Evolutionary conservation across 2,888 invertebrate species (phyloP), one percentile per base, ranked within the genome.

Genomic region (Unio pictorum): DNA sequence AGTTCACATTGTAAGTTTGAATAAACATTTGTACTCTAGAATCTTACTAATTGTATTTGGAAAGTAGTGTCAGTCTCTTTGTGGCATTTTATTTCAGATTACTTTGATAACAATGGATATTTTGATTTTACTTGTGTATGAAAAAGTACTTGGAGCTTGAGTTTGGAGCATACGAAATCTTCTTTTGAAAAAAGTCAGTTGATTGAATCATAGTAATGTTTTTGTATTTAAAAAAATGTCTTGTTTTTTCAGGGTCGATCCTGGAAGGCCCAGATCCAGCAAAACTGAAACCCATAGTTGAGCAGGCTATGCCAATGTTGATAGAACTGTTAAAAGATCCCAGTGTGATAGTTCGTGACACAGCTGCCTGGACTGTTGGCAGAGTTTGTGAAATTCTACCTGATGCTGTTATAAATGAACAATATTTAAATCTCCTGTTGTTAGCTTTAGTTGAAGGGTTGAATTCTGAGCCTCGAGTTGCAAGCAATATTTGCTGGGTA

Each of bases 401-500:
- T 0, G 97, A 97, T 87, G 96, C 97, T 45, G 97, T 96, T 1
- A 95, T 98, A 68, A 96, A 95, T 72, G 89, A 89, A 89, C 94
- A 95, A 83, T 96, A 95, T 90, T 91, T 99, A 66, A 94, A 94
- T 70, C 93, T 91, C 93, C 95, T 90, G 54, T 86, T 93, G 57
- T 90, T 90, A 61, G 91, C 91, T 4, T 88, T 93, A 59, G 91
- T 91, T 3, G 88, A 89, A 81, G 97, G 97, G 0, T 91, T 99
- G 28, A 95, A 95, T 84, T 95, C 97, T 4, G 99, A 99, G 88
- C 99, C 7, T 92, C 74, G 99, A 54, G 99, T 99, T 0, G 99
- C 99, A 1, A 95, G 97, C 17, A 99, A 99, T 90, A 97, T 99
- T 18, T 99, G 99, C 90, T 99, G 99, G 99, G 99, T 91, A 83